Base-by-base conservation (phyloP, 2,888 invertebrate species). In the Xanthia togata region DNA sequence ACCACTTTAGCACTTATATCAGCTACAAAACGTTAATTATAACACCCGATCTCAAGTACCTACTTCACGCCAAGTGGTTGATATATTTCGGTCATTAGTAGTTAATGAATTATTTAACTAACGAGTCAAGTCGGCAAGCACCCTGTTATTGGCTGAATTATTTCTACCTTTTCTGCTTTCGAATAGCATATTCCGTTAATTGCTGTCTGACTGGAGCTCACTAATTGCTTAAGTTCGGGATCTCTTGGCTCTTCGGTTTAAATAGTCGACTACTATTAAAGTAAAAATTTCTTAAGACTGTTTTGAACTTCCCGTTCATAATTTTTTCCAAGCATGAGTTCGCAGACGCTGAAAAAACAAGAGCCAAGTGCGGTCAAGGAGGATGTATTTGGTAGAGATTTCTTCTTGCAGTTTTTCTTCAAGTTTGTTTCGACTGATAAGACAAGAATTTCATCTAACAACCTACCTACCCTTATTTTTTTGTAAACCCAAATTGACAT, bases 201-300 rank as follows among this genome's bases (percentile, higher is more conserved):
- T 96, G 95, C 96, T 95, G 96, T 96, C 96, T 94, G 95, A 94
- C 94, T 95, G 91, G 93, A 94, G 92, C 94, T 95, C 95, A 93
- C 96, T 96, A 96, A 96, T 96, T 96, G 96, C 96, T 96, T 96
- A 96, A 96, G 96, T 96, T 96, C 94, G 92, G 93, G 94, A 96
- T 95, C 95, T 95, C 93, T 92, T 95, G 92, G 93, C 95, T 93
- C 93, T 92, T 92, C 90, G 92, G 92, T 92, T 92, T 92, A 94
- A 96, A 94, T 95, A 94, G 95, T 94, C 89, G 94, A 94, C 92
- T 95, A 94, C 93, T 94, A 93, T 94, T 94, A 93, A 93, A 94
- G 93, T 93, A 94, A 95, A 95, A 95, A 93, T 92, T 91, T 93
- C 93, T 94, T 93, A 93, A 94, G 93, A 93, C 91, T 92, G 94